These are phyloP conservation scores for Tympanuchus pallidicinctus DNA, from an alignment of 2,113 vertebrate genomes.

Conservation along the genomic window DNA sequence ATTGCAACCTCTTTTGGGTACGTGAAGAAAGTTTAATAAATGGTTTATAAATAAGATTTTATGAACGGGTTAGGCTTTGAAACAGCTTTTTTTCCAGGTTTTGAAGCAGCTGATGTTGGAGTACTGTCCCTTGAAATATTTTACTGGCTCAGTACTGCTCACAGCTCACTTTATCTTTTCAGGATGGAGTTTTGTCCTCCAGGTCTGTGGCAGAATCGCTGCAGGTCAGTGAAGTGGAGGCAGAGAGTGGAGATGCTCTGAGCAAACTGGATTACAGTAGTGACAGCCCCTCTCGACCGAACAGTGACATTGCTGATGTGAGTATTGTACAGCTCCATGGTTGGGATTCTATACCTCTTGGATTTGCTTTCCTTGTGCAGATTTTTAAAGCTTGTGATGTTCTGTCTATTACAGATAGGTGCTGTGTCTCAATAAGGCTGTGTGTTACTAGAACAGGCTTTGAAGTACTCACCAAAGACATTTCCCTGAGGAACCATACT, in stretches of 20 bases:
- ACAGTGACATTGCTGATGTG: slow-evolving; percentile 80
- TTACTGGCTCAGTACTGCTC: background rate
- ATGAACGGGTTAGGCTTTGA: background rate
- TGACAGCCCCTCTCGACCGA: slow-evolving; percentile 75
- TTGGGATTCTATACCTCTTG: background rate
- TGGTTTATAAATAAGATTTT: background rate
- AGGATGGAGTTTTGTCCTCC: slow-evolving; percentile 76
- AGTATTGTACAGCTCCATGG: background rate
- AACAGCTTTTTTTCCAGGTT: background rate
- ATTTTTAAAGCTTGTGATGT: background rate
- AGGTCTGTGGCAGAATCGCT: slow-evolving; percentile 56
- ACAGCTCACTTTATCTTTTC: background rate
- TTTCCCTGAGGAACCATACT: background rate
- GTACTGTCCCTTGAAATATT: background rate
- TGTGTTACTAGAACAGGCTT: background rate
- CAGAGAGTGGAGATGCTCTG: slow-evolving; percentile 73
- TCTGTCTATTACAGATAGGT: background rate
- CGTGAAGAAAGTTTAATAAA: background rate
- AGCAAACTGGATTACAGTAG: slow-evolving; percentile 70
- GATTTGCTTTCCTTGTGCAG: background rate
- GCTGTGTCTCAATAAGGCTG: background rate
- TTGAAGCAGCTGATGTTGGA: background rate
- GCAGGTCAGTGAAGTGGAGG: slow-evolving; percentile 83
- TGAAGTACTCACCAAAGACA: background rate
- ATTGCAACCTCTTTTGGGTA: background rate